phyloP scores from a whole-genome alignment of 2,113 vertebrate species.

The Glaucomys volans region DNA sequence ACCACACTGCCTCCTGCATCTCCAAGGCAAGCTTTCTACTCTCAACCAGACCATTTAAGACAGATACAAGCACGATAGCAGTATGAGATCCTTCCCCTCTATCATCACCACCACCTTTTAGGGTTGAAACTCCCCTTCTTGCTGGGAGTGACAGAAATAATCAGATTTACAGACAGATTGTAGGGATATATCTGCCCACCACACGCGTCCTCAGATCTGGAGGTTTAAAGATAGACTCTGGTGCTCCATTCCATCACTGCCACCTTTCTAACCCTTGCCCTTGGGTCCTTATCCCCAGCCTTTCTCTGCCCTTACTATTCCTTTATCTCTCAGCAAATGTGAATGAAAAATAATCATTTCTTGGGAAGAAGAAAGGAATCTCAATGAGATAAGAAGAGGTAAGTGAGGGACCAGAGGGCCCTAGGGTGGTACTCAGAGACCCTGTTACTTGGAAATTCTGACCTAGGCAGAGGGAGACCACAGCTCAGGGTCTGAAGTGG shows the following conservation, averaged over 20 bases:
- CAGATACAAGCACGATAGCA: neutral
- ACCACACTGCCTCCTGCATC: neutral
- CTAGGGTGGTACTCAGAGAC: neutral
- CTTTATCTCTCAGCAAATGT: neutral
- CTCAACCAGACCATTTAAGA: neutral
- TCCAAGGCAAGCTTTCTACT: accelerated
- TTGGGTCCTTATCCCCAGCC: neutral
- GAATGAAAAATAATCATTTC: neutral
- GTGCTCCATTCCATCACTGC: neutral
- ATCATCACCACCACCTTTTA: accelerated
- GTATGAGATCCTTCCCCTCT: neutral
- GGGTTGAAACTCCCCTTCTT: neutral
- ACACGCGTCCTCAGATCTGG: neutral
- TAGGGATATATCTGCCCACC: neutral
- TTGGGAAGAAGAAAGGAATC: neutral
- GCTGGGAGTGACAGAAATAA: neutral
- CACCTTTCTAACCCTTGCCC: neutral
- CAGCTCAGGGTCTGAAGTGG: accelerated
- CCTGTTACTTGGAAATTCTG: neutral
- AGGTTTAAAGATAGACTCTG: neutral
- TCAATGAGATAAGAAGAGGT: neutral
- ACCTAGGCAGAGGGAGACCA: neutral
- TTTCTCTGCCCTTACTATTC: neutral
- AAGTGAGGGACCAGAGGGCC: neutral
- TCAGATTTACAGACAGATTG: neutral